These are phyloP conservation scores for Microchirus variegatus DNA, from an alignment of 2,797 vertebrate species.

Conservation along the genomic window DNA sequence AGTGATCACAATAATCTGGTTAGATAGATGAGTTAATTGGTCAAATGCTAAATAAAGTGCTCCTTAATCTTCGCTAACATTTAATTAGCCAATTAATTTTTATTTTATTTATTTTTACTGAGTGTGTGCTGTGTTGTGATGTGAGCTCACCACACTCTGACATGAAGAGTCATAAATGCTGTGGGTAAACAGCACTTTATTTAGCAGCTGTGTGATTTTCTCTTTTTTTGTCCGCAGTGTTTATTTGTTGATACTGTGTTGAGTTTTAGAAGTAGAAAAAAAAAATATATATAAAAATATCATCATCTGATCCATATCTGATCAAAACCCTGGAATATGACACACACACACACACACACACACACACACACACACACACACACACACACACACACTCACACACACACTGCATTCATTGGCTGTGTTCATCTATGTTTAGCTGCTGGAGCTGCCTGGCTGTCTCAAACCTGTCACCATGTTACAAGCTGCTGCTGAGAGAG, in stretches of 20 bases:
- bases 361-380: slow-evolving; percentile 24
- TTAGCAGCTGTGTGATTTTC: slow-evolving; percentile 26
- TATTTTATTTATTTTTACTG: too few relatives aligned
- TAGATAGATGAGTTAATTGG: too few relatives aligned
- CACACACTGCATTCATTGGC: slow-evolving; percentile 46
- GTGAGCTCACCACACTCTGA: slow-evolving; percentile 18
- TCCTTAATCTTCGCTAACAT: too few relatives aligned
- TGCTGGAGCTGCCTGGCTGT: slow-evolving; percentile 62
- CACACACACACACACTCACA: slow-evolving; percentile 27
- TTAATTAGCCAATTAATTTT: slow-evolving; percentile 28
- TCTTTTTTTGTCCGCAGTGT: slow-evolving; percentile 18
- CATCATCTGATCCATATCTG: slow-evolving; percentile 49
- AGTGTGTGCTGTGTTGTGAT: slow-evolving; percentile 5
- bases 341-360: slow-evolving; percentile 19
- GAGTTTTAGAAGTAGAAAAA: slow-evolving; percentile 28
- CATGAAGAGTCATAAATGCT: slow-evolving; percentile 10
- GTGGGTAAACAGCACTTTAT: slow-evolving; percentile 29
- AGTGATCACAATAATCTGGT: too few relatives aligned
- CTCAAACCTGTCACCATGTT: slow-evolving; percentile 56
- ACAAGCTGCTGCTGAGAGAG: slow-evolving; percentile 48
- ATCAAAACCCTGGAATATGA: slow-evolving; percentile 63
- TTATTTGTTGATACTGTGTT: slow-evolving; percentile 47
- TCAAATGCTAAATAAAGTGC: too few relatives aligned
- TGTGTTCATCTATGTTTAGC: slow-evolving; percentile 65
- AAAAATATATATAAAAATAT: background rate